These are phyloP conservation scores for Daboia siamensis DNA, from an alignment of 2,113 vertebrate genomes.

Conservation along the genomic window DNA sequence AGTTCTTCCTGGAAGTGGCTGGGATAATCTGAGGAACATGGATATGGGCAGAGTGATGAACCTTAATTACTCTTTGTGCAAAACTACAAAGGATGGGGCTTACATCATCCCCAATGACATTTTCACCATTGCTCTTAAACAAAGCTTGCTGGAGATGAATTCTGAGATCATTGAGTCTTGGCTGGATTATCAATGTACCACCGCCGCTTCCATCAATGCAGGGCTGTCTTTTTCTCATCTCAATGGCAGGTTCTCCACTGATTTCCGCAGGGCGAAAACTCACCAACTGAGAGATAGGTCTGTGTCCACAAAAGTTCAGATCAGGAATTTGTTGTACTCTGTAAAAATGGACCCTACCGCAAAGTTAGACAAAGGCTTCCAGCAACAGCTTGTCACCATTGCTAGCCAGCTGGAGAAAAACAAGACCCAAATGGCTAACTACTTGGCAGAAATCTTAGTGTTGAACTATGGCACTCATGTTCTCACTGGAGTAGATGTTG, in stretches of 20 bases:
- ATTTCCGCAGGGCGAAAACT: constrained; percentile 80
- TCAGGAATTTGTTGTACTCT: constrained; percentile 85
- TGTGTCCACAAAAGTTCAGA: constrained; percentile 78
- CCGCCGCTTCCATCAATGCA: constrained; percentile 75
- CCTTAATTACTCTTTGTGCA: constrained; percentile 79
- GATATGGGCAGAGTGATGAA: constrained; percentile 87
- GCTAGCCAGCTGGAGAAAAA: constrained; percentile 86
- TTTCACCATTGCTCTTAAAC: constrained; percentile 82
- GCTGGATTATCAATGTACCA: constrained; percentile 79
- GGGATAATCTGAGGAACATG: constrained; percentile 90
- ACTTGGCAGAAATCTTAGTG: constrained; percentile 81
- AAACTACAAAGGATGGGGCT: constrained; percentile 82
- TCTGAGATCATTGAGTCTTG: constrained; percentile 86
- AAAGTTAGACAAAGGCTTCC: constrained; percentile 74
- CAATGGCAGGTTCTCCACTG: constrained; percentile 81
- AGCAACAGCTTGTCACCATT: constrained; percentile 72
- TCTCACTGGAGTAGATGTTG: constrained; percentile 74
- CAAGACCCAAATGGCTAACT: constrained; percentile 77
- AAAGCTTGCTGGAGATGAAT: constrained; percentile 82
- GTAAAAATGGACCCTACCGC: constrained; percentile 76
- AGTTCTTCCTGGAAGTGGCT: constrained; percentile 88
- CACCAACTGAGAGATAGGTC: constrained; percentile 80
- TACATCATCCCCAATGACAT: constrained; percentile 87
- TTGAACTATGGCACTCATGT: constrained; percentile 86
- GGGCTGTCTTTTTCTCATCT: constrained; percentile 72